Evolutionary conservation across 2,797 vertebrate species (phyloP).

Genomic region (Staurois parvus): DNA sequence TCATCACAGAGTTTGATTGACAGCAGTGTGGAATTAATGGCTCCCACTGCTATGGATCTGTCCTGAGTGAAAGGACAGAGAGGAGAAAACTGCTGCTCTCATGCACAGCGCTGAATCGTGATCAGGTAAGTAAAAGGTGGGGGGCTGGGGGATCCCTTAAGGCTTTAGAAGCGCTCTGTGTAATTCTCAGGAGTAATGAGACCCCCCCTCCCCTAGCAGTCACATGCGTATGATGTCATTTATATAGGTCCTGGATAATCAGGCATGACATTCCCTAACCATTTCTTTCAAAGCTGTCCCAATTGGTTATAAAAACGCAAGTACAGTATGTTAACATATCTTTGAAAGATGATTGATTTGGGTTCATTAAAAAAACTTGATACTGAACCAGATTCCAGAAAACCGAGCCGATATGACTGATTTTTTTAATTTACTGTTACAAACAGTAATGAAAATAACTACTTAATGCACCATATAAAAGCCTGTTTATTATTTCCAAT

Average conservation of each 20-base stretch:
- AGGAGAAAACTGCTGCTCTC: too few relatives aligned
- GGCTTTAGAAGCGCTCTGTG: too few relatives aligned
- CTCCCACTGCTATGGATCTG: too few relatives aligned
- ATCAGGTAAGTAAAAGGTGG: too few relatives aligned
- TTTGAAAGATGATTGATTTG: conserved; percentile 23
- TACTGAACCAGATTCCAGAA: conserved; percentile 44
- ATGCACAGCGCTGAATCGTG: too few relatives aligned
- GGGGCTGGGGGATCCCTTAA: too few relatives aligned
- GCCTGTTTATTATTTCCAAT: conserved; percentile 34
- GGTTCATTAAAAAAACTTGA: conserved; percentile 41
- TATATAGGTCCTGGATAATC: neutral
- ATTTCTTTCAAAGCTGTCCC: neutral
- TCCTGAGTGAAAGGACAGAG: too few relatives aligned
- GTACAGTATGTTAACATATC: conserved; percentile 13
- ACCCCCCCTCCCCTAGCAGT: too few relatives aligned
- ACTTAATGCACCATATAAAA: conserved; percentile 34
- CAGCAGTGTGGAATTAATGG: too few relatives aligned
- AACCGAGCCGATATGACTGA: conserved; percentile 37
- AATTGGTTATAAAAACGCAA: conserved; percentile 2
- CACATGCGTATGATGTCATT: neutral
- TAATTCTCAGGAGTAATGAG: too few relatives aligned
- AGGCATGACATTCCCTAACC: neutral
- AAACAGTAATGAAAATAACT: conserved; percentile 47
- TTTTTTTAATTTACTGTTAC: conserved; percentile 49
- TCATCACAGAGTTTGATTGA: too few relatives aligned